Percentiles rank a stretch among this genome's conserved stretches.
Conservation (phyloP, 2,888 invertebrate species). For the Tridacna gigas region DNA sequence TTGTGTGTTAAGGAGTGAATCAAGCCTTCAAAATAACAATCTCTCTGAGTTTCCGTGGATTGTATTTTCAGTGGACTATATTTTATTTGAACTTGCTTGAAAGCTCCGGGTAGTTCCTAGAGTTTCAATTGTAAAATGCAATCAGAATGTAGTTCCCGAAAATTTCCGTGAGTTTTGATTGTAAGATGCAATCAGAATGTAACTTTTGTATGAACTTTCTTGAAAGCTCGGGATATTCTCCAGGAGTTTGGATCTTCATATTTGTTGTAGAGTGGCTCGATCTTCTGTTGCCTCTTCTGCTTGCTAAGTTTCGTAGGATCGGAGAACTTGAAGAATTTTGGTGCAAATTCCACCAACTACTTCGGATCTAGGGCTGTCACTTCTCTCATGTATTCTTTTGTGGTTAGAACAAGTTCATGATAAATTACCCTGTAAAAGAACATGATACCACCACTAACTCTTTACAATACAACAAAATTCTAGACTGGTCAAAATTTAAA, state of each 20-base stretch:
- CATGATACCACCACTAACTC: not conserved
- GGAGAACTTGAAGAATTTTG: conserved; percentile 99
- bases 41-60: too few relatives aligned
- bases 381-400: conserved; percentile 99
- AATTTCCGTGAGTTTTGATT: too few relatives aligned
- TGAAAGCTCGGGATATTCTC: conserved; percentile 92
- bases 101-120: too few relatives aligned
- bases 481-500: too few relatives aligned
- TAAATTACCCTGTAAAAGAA: conserved; percentile 93
- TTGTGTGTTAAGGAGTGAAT: too few relatives aligned
- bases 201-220: conserved; percentile 85
- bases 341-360: conserved; percentile 99
- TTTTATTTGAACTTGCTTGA: too few relatives aligned
- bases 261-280: conserved; percentile 99
- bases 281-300: conserved; percentile 99
- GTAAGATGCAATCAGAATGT: conserved; percentile 77
- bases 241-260: conserved; percentile 99
- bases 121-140: too few relatives aligned
- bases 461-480: too few relatives aligned
- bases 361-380: conserved; percentile 87
- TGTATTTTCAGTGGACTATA: too few relatives aligned
- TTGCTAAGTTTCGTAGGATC: conserved; percentile 99
- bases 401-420: conserved; percentile 99
- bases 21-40: too few relatives aligned
- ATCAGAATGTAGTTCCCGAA: too few relatives aligned